phyloP scores from a whole-genome alignment of 92 coral and sea anemone species.

The Blastomussa wellsi region DNA sequence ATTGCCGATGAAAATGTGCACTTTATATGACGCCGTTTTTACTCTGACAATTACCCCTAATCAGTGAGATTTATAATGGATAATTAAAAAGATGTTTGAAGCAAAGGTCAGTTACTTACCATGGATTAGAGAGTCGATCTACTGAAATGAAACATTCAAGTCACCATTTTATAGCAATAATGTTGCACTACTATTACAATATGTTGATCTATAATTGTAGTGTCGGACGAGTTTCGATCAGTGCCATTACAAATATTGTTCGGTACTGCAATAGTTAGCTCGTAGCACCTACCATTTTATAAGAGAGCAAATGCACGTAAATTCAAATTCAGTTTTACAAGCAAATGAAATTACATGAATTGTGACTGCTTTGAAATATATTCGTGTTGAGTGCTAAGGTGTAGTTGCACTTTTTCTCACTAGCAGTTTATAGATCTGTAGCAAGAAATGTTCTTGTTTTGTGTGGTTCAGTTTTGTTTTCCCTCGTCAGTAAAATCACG shows the following conservation, averaged over 20 bases:
- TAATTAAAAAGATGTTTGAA: background rate
- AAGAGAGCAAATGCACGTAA: background rate
- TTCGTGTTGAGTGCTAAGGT: background rate
- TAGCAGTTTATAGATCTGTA: background rate
- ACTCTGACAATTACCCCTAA: background rate
- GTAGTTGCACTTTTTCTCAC: background rate
- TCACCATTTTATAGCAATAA: too few species aligned
- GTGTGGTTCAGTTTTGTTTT: background rate
- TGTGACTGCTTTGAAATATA: background rate
- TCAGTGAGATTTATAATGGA: background rate
- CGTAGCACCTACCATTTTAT: background rate
- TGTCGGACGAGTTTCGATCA: background rate
- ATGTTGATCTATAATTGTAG: background rate
- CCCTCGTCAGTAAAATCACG: too few species aligned
- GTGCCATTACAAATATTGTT: background rate
- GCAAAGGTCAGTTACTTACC: background rate
- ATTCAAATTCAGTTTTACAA: background rate
- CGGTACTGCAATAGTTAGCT: background rate
- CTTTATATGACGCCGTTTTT: background rate
- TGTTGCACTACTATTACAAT: background rate
- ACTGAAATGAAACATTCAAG: background rate
- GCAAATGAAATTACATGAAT: background rate
- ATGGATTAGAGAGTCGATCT: too few species aligned
- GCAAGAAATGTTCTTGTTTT: background rate
- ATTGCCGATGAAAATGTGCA: background rate